phyloP scores from a whole-genome alignment of 2,797 vertebrate species.

The Ctenopoma kingsleyae region DNA sequence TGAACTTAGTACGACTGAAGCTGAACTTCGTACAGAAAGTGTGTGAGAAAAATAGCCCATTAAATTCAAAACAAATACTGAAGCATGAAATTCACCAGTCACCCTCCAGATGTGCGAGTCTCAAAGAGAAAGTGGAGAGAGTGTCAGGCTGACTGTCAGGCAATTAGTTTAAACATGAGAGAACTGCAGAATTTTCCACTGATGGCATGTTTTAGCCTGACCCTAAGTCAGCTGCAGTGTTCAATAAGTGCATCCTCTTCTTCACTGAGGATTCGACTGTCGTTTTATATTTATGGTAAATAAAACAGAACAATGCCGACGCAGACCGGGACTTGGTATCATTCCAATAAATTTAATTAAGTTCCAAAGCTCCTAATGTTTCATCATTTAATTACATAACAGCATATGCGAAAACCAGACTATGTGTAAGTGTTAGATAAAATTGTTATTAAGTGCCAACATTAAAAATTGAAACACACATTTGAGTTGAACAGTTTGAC shows the following conservation, averaged over 20 bases:
- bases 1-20: constrained; percentile 18
- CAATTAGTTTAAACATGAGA: constrained; percentile 21
- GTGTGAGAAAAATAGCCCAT: constrained; percentile 34
- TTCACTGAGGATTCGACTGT: no score
- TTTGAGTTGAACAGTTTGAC: no score
- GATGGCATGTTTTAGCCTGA: background rate
- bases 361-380: no score
- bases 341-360: no score
- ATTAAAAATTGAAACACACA: no score
- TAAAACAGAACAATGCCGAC: no score
- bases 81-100: constrained; percentile 39
- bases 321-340: no score
- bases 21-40: constrained; percentile 17
- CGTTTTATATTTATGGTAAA: no score
- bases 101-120: constrained; percentile 7
- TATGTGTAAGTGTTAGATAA: no score
- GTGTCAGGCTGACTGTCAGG: constrained; percentile 10
- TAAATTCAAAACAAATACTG: constrained; percentile 41
- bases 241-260: no score
- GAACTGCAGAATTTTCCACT: constrained; percentile 2
- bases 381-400: background rate
- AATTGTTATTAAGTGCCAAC: no score
- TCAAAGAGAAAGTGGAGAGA: constrained; percentile 2
- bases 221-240: background rate
- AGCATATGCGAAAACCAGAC: no score